Base-by-base conservation (phyloP, 2,113 vertebrate species). In the Etheostoma spectabile region DNA sequence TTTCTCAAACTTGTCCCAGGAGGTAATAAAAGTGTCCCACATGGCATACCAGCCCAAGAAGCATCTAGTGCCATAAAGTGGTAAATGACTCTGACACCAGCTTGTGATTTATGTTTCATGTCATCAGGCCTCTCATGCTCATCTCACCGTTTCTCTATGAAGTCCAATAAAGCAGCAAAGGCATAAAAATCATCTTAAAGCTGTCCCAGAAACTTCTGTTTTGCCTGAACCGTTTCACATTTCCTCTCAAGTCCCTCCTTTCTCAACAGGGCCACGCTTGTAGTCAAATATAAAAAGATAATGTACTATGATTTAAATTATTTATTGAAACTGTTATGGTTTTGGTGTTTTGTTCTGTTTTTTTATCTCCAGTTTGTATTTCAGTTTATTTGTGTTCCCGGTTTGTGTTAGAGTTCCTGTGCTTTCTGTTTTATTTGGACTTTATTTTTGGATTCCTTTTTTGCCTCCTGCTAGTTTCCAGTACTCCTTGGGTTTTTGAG, bases 121-220 rank as follows among this genome's bases (percentile, higher is more conserved):
- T 69, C 88, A 75, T 72, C 62, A 56, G 15, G 42, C n/a, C 80
- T 67, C 65, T 85, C 73, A 30, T 72, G 73, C 80, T 86, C 74
- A 73, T 86, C 70, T 79, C 72, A 76, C 38, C 56, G 12, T 63
- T 80, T 64, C 73, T 53, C 33, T 33, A 55, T 74, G 22, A 80
- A 83, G 51, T 53, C 46, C 72, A 74, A 72, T 68, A 72, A 85
- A 81, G 56, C 45, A 42, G 51, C 1, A 7, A 62, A 52, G n/a
- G 69, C 21, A 1, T 84, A 79, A 82, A 76, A 81, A 75, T 45
- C n/a, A 65, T 67, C 70, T 42, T 61, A 30, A 86, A 86, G 75
- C 51, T 66, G 59, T 74, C 59, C 59, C 12, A 33, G 38, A 75
- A 73, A 79, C 77, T 60, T 75, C 55, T 67, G 22, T 46, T 76